Evolutionary conservation across 2,888 invertebrate species (phyloP), one percentile per base, ranked within the genome.

Genomic region (Amblyjoppa fuscipennis): DNA sequence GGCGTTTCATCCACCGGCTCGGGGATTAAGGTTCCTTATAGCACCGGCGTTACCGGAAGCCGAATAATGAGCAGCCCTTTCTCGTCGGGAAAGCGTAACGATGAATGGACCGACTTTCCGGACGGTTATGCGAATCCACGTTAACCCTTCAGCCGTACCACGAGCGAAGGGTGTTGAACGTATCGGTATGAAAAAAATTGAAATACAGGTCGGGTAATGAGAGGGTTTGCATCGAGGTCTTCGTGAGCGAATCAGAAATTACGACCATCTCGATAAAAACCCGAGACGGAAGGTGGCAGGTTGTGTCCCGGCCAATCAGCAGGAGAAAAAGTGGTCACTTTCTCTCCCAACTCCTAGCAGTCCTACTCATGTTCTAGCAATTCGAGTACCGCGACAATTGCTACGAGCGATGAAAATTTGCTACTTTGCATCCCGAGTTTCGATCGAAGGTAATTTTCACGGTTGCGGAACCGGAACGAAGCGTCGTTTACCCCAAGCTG

Each of bases 21-120:
- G 20, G 53, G 53, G 53, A 73, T 73, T 73, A 73, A 34, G 34
- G 25, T 45, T 61, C 16, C 56, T 61, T 31, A 71, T 79, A 49
- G 70, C 61, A n/a, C 38, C 11, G 53, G 38, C 41, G 28, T 13
- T 31, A 73, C 28, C 51, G 61, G 13, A 20, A 38, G 51, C 64
- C 20, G 66, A 51, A 76, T 9, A 66, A 20, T 34, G 45, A 64
- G 11, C 16, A 66, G 53, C 20, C 66, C 13, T 53, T 66, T 38
- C 20, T 25, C 45, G 45, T 76, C 11, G 20, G 20, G 11, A 25
- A 49, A 34, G 49, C 3, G 64, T 51, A 66, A 51, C 34, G 31
- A 76, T 49, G 9, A 59, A 59, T 20, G 9, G 59, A 25, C 59
- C 9, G 28, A 25, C 11, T 59, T 9, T 59, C 6, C 59, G 25